Conservation (phyloP, 2,797 vertebrate species). For the Manis pentadactyla region DNA sequence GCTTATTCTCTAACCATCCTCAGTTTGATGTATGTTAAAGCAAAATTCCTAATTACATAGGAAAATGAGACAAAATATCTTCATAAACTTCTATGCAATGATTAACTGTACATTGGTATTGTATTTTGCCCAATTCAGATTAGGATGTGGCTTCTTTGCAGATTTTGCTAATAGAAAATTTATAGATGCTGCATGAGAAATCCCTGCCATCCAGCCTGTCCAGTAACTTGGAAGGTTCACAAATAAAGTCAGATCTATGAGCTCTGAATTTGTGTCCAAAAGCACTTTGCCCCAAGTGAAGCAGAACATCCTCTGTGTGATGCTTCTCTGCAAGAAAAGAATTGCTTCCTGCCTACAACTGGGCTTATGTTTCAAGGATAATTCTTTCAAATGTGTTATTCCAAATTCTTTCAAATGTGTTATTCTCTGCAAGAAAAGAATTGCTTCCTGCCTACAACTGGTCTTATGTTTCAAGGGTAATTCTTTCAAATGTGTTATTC, state of each 20-base stretch:
- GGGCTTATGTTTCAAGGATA: not conserved
- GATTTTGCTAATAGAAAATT: conserved; percentile 79
- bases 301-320: not conserved
- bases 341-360: not conserved
- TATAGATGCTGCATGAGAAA: conserved; percentile 76
- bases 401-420: not conserved
- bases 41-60: conserved; percentile 31
- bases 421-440: too few species aligned
- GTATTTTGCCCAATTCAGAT: conserved; percentile 84
- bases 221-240: conserved; percentile 55
- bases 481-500: too few species aligned
- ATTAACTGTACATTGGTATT: conserved; percentile 63
- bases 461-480: too few species aligned
- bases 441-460: too few species aligned
- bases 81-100: not conserved
- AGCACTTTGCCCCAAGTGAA: not conserved
- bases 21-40: conserved; percentile 24
- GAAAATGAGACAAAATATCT: conserved; percentile 41
- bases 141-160: conserved; percentile 80
- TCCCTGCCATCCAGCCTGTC: conserved; percentile 74
- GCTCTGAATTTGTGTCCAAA: conserved; percentile 38
- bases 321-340: not conserved
- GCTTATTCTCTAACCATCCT: not conserved
- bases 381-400: conserved; percentile 5
- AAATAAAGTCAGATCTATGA: conserved; percentile 78